Percentiles rank a stretch among this genome's conserved stretches.
These are phyloP conservation scores for Sinocyclocheilus anshuiensis DNA, from an alignment of 2,113 vertebrate genomes.

Conservation along the genomic window DNA sequence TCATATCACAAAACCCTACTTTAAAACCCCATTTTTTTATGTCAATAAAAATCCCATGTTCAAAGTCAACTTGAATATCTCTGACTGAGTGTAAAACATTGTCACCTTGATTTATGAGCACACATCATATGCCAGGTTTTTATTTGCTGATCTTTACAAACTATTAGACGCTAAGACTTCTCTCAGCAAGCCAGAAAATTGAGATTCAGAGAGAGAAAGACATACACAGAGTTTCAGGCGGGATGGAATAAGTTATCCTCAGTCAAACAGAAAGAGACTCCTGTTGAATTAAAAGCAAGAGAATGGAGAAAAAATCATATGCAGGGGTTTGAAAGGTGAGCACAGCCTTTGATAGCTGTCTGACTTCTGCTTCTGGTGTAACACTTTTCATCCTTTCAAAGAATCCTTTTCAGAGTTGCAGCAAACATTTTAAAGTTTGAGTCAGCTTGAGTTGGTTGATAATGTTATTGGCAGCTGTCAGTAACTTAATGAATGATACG, in stretches of 20 bases:
- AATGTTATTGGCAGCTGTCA: neutral
- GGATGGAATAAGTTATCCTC: constrained; percentile 30
- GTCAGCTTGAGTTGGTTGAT: neutral
- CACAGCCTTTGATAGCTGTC: constrained; percentile 16
- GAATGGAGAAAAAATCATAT: constrained; percentile 1
- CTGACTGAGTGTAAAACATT: neutral
- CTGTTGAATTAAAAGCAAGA: constrained; percentile 13
- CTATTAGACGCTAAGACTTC: neutral
- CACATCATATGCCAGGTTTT: neutral
- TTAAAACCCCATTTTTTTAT: neutral
- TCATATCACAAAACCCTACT: neutral
- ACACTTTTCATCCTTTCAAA: constrained; percentile 11
- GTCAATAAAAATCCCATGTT: neutral
- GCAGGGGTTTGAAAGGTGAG: constrained; percentile 22
- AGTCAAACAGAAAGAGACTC: constrained; percentile 1
- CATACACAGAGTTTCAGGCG: neutral
- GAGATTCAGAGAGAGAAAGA: neutral
- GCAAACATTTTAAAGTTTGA: neutral
- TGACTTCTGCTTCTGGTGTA: constrained; percentile 9
- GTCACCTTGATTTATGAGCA: constrained; percentile 12
- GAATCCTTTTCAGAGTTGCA: constrained; percentile 5
- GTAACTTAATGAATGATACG: neutral
- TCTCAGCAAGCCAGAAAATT: neutral
- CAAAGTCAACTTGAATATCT: neutral
- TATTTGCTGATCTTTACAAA: constrained; percentile 5